These are phyloP conservation scores for Nycticebus coucang DNA, from an alignment of 2,113 vertebrate species.

Conservation along the genomic window DNA sequence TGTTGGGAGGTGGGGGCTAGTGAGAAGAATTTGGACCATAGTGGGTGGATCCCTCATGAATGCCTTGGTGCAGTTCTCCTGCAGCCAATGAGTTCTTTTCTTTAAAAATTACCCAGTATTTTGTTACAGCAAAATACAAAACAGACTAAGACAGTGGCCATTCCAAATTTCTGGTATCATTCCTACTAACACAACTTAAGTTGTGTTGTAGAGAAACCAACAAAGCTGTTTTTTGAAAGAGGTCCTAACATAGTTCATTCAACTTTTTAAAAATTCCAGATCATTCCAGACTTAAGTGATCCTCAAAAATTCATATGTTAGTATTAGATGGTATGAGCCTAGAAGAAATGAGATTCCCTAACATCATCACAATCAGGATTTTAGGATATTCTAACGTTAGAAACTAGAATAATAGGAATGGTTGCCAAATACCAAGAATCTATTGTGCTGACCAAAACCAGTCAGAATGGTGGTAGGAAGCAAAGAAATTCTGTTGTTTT, in stretches of 20 bases:
- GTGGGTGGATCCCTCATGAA: background rate
- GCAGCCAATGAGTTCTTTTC: background rate
- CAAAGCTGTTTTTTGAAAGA: background rate
- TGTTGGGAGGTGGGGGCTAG: background rate
- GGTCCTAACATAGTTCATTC: background rate
- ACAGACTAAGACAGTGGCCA: background rate
- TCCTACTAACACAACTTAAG: background rate
- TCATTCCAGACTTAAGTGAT: background rate
- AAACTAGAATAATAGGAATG: background rate
- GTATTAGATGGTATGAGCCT: background rate
- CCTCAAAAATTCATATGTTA: background rate
- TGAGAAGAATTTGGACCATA: background rate
- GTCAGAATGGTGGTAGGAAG: background rate
- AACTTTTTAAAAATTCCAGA: background rate
- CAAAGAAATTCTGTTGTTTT: slow-evolving; percentile 43
- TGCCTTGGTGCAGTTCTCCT: background rate
- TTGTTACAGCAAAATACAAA: background rate
- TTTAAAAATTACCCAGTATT: background rate
- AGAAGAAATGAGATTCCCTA: background rate
- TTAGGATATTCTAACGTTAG: background rate
- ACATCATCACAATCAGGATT: background rate
- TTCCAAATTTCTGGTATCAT: slow-evolving; percentile 13
- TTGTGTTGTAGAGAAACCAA: background rate
- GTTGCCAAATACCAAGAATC: slow-evolving; percentile 33
- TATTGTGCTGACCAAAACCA: background rate